phyloP scores from a whole-genome alignment of 2,797 vertebrate species.

The Lindbergichthys nudifrons region DNA sequence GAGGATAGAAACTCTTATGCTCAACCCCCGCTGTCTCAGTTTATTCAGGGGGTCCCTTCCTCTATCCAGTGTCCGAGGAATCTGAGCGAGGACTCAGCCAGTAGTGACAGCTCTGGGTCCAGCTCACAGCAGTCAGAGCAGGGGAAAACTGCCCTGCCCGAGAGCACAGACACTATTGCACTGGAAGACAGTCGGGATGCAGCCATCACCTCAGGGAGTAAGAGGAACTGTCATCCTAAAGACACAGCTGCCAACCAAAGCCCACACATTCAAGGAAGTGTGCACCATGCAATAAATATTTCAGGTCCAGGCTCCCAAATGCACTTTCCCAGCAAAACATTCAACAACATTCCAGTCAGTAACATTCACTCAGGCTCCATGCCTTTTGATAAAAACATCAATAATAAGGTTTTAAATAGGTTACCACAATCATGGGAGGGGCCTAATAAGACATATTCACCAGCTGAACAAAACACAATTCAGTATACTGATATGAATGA shows the following conservation, averaged over 20 bases:
- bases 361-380: constrained; percentile 78
- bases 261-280: constrained; percentile 85
- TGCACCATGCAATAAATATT: constrained; percentile 87
- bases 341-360: constrained; percentile 77
- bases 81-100: constrained; percentile 82
- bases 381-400: constrained; percentile 87
- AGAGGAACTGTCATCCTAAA: constrained; percentile 86
- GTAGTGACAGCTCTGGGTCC: constrained; percentile 86
- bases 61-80: constrained; percentile 83
- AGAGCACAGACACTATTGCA: constrained; percentile 87
- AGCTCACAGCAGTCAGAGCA: constrained; percentile 85
- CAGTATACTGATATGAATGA: constrained; percentile 85
- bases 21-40: constrained; percentile 79
- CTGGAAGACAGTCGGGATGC: constrained; percentile 83
- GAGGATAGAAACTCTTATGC: constrained; percentile 84
- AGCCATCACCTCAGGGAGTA: constrained; percentile 81
- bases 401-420: constrained; percentile 78
- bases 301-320: constrained; percentile 87
- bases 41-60: constrained; percentile 82
- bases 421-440: constrained; percentile 90
- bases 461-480: constrained; percentile 85
- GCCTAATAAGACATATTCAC: constrained; percentile 84
- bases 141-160: constrained; percentile 84
- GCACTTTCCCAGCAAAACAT: constrained; percentile 90
- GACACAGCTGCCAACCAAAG: constrained; percentile 84